A percentile compares a stretch with the other conserved stretches of the same genome.
phyloP scores from a whole-genome alignment of 2,113 vertebrate species.

The Eptesicus fuscus region DNA sequence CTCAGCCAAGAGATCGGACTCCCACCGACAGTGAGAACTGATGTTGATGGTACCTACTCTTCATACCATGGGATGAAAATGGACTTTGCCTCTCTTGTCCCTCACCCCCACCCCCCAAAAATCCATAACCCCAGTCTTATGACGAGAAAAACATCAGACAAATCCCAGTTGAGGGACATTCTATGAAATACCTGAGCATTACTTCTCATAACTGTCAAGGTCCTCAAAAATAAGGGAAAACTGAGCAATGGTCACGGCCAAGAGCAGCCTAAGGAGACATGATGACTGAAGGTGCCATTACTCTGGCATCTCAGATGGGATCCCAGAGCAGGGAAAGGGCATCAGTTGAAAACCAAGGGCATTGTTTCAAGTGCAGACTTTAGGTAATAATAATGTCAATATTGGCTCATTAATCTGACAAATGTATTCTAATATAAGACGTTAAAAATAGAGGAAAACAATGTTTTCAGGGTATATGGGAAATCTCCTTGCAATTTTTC shows the following conservation, averaged over 20 bases:
- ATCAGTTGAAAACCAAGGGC: neutral
- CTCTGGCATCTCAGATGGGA: neutral
- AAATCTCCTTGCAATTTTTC: neutral
- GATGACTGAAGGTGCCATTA: neutral
- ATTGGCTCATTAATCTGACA: neutral
- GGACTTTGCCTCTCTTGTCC: neutral
- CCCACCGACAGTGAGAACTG: neutral
- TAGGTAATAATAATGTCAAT: neutral
- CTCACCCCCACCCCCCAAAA: neutral
- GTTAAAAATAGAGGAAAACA: neutral
- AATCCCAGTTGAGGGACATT: neutral
- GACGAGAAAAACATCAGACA: neutral
- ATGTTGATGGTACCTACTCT: neutral
- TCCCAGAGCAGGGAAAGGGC: neutral
- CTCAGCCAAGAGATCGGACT: neutral
- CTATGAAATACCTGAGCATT: neutral
- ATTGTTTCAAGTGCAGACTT: neutral
- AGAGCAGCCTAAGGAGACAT: neutral
- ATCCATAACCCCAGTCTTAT: neutral
- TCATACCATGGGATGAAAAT: neutral
- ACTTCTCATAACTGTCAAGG: neutral
- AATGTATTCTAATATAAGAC: neutral
- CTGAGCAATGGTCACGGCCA: neutral
- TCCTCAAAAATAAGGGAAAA: neutral
- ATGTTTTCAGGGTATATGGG: no score